Evolutionary conservation across 2,113 vertebrate species (phyloP).

Genomic region (Eulemur rufifrons): DNA sequence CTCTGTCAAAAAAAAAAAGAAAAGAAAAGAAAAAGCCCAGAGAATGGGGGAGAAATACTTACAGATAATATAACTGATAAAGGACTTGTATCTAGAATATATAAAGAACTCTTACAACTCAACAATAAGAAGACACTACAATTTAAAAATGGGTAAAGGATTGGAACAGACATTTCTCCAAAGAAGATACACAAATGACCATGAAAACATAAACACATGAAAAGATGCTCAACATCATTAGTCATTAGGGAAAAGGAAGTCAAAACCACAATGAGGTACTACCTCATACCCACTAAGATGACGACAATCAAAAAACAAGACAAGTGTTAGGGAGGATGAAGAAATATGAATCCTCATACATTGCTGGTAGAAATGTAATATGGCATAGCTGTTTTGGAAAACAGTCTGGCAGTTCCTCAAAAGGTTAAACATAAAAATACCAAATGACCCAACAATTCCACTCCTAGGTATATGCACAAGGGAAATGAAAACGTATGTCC

Average conservation of each 20-base stretch:
- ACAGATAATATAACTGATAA: background rate
- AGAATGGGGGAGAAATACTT: background rate
- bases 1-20: background rate
- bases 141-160: background rate
- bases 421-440: background rate
- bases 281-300: background rate
- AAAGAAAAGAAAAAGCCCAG: background rate
- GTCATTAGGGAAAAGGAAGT: background rate
- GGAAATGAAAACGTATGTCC: background rate
- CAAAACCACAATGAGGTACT: background rate
- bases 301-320: background rate
- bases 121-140: background rate
- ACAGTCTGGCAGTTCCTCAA: background rate
- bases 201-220: background rate
- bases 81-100: background rate
- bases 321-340: background rate
- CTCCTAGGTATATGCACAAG: background rate
- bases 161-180: background rate
- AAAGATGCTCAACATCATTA: background rate
- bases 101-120: slow-evolving; percentile 12
- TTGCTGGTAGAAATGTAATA: background rate
- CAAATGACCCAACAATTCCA: background rate
- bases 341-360: background rate
- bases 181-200: background rate
- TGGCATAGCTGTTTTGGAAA: background rate